Evolutionary conservation across 2,113 vertebrate species (phyloP), one percentile per base, ranked within the genome.

Genomic region (Thamnophis sirtalis): DNA sequence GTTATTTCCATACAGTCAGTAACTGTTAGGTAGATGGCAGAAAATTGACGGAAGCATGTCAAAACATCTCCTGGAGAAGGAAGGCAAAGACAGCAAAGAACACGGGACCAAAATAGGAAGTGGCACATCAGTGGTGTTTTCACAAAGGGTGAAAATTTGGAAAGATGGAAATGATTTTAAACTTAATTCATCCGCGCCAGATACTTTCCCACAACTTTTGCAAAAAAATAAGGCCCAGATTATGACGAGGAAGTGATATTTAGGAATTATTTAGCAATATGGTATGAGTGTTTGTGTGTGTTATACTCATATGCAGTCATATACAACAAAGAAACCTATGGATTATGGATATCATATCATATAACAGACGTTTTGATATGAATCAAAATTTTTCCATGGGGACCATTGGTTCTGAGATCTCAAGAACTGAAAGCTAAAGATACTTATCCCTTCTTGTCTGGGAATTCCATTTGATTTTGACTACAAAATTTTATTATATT

Each of bases 1-100:
- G 0, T 92, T 91, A 4, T 68, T 80, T 86, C 54, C 84, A 84
- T 63, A 43, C 54, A 63, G 21, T 85, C 93, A 89, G 58, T 51
- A 43, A 95, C 22, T 19, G 90, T 93, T 95, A 54, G 92, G 73
- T 94, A 94, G 94, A 84, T 89, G 90, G 63, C 58, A 95, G 90
- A 92, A 92, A 85, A 63, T 90, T 90, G 84, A 92, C 84, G 3
- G 0, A 91, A 58, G 49, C 95, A 92, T 95, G 68, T 60, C 92
- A 92, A 63, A 93, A 94, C 63, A 94, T 28, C 5, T 38, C 55
- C 53, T 96, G 22, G 86, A 96, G 73, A 49, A 86, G 7, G 63
- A 26, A 88, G 53, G 93, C 92, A 93, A 92, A 80, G 73, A 91
- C 89, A 95, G 87, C 48, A 48, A 58, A 86, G 88, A 26, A 93